Base-by-base conservation (phyloP, 1,140 invertebrate species). In the Megalopta genalis region DNA sequence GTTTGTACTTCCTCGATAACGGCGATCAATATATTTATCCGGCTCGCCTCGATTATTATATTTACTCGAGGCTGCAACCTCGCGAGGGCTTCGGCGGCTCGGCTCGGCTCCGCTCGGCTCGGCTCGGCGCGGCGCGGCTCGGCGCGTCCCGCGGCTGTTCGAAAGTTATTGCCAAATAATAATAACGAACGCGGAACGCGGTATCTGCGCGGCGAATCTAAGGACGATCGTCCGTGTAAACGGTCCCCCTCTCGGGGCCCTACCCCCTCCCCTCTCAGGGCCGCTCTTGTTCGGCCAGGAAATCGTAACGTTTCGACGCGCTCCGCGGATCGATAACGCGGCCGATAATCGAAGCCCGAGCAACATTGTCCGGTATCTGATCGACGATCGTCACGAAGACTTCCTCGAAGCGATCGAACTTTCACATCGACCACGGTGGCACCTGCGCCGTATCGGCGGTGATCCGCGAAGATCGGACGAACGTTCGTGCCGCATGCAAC, bases 331-430 rank as follows among this genome's bases (percentile, higher is more conserved):
- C 65, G 73, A 84, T 72, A 83, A 37, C 65, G 27, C 60, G 60
- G 18, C 27, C 59, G 82, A 77, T 78, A 64, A 66, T 54, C 83
- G 52, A 25, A 39, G 25, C 8, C 54, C 2, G 23, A 59, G 39
- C 52, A 70, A 81, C 66, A 75, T 57, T 74, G 79, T 74, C n/a
- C 42, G 63, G 69, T 74, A 74, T 84, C 79, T 42, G 64, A 74
- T 77, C 73, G 57, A 27, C 54, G n/a, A 60, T 32, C 39, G 71
- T 64, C 59, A 52, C 21, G 62, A 69, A 27, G 64, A 60, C 37
- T 84, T 83, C 79, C 71, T 74, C 49, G 65, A 71, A 63, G 46
- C 79, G 57, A 75, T 85, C 59, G 52, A 25, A 64, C 83, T 85
- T 85, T 85, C 60, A 74, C 70, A 37, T 77, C 49, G 59, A 6